Base-by-base conservation (phyloP, 2,797 vertebrate genomes). In the Schizopygopsis malacanthus region DNA sequence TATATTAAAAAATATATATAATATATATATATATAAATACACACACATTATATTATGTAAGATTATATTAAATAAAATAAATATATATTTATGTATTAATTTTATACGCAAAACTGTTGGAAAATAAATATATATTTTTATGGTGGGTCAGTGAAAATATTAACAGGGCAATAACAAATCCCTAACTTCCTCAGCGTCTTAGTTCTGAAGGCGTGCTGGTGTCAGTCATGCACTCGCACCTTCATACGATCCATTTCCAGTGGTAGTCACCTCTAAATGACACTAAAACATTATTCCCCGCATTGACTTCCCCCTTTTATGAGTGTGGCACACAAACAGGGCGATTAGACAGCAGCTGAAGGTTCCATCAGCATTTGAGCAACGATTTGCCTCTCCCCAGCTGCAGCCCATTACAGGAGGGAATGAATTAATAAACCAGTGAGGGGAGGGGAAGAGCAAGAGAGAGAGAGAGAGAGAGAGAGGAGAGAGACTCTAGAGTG, bases 371-470 rank as follows among this genome's bases (percentile, higher is more conserved):
- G 86, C 80, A 69, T 73, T 85, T 84, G 56, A 78, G 86, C 83
- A 88, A 67, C 81, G 87, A 83, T 54, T 56, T 56, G 65, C 80
- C 75, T 88, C 89, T 86, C 89, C 87, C 89, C 88, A 90, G 91
- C 88, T 90, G 83, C 83, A 91, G 63, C 79, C 87, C 90, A 89
- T 91, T 91, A 92, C 89, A 89, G 72, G 82, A 86, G 90, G 89
- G 90, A 90, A 94, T 93, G 91, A 94, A 95, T 95, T 94, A 92
- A 95, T 94, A 95, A 91, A 92, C 72, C 67, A 75, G 81, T 72
- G 83, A 85, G 84, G 77, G 86, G 87, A 85, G 87, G 89, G 91
- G 86, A 77, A 87, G 87, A 73, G 28, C 83, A 79, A 90, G 86
- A 91, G 85, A 72, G 82, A 84, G 81, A 75, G 77, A 71, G 45